Conservation (phyloP, 2,888 invertebrate species). For the Linyphia triangularis region DNA sequence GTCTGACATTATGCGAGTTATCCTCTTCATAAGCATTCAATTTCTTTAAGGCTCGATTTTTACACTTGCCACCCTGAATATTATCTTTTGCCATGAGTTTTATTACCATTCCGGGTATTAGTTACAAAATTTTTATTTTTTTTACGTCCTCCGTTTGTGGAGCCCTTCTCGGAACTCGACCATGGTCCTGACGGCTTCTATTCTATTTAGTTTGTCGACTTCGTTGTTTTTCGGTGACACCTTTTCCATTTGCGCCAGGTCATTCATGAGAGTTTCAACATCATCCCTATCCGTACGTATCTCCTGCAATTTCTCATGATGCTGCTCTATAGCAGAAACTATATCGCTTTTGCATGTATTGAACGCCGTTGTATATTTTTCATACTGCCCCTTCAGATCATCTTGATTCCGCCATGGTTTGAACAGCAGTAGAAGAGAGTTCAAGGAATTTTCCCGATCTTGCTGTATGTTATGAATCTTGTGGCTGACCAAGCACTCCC, state of each 20-base stretch:
- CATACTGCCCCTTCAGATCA: not conserved
- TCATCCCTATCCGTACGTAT: not conserved
- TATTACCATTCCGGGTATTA: not conserved
- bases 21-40: not conserved
- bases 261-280: not conserved
- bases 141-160: not conserved
- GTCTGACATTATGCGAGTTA: not conserved
- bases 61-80: not conserved
- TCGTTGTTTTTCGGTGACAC: not conserved
- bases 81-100: not conserved
- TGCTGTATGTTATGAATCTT: too few species aligned
- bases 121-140: not conserved
- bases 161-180: not conserved
- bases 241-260: not conserved
- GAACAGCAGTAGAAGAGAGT: not conserved
- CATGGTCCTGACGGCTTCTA: not conserved
- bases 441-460: not conserved
- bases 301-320: not conserved
- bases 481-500: too few species aligned
- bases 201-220: not conserved
- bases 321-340: not conserved
- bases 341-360: not conserved
- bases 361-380: not conserved
- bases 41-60: not conserved
- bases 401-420: not conserved